A percentile compares a stretch with the other conserved stretches of the same genome.
These are phyloP conservation scores for Idaea biselata DNA, from an alignment of 2,888 invertebrate species.

Conservation along the genomic window DNA sequence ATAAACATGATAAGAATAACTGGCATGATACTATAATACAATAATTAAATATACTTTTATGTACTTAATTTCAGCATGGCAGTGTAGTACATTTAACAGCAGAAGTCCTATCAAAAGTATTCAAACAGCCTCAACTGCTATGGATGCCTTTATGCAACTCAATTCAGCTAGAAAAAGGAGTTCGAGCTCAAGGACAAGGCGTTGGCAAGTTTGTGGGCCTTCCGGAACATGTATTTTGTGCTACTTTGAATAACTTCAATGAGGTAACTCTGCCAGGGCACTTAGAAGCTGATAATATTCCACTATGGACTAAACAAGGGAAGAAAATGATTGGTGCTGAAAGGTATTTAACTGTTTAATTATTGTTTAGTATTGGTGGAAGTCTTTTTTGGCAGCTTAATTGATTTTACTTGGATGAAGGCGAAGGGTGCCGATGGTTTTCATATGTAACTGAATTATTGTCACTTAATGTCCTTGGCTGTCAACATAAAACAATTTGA, in stretches of 20 bases:
- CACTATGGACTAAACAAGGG: constrained; percentile 90
- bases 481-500: no score
- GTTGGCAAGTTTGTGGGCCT: constrained; percentile 87
- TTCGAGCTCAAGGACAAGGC: constrained; percentile 83
- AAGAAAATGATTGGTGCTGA: constrained; percentile 84
- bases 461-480: no score
- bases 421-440: no score
- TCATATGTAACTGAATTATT: no score
- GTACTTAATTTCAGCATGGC: constrained; percentile 82
- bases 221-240: constrained; percentile 69
- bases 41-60: not conserved
- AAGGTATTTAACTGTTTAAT: constrained; percentile 53
- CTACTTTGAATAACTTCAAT: constrained; percentile 86
- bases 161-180: constrained; percentile 82
- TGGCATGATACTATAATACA: no score
- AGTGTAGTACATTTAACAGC: constrained; percentile 90
- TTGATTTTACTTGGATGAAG: no score
- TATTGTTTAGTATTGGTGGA: not conserved
- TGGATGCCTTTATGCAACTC: constrained; percentile 88
- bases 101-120: constrained; percentile 86
- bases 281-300: constrained; percentile 85
- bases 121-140: constrained; percentile 81
- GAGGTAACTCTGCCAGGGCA: constrained; percentile 84
- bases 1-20: no score
- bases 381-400: not conserved